Conservation (phyloP, 2,888 invertebrate species). For the Melikaiella ostensackeni region DNA sequence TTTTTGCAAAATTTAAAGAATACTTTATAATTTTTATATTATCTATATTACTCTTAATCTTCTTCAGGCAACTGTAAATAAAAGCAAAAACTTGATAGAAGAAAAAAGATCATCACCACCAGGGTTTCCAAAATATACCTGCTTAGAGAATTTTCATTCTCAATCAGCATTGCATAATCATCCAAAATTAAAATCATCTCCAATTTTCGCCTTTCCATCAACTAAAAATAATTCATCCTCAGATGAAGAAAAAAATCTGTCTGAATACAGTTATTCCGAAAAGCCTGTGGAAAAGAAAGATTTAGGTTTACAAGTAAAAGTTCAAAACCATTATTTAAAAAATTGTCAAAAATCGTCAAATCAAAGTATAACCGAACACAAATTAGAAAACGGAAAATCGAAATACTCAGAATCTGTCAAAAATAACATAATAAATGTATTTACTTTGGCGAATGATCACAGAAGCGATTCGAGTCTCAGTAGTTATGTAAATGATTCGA, state of each 20-base stretch:
- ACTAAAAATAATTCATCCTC: background rate
- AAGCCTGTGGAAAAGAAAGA: background rate
- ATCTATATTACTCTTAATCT: background rate
- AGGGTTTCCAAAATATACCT: background rate
- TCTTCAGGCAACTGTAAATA: background rate
- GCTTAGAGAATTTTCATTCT: background rate
- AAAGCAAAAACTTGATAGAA: background rate
- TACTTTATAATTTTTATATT: too few relatives aligned
- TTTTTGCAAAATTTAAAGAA: too few relatives aligned
- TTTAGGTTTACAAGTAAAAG: background rate
- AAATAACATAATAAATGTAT: constrained; percentile 14
- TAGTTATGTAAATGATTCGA: background rate
- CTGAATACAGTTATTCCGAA: background rate
- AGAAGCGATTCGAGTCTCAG: background rate
- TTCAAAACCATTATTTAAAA: background rate
- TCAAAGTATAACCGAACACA: background rate
- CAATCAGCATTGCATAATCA: background rate
- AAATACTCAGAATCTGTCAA: background rate
- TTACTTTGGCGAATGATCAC: background rate
- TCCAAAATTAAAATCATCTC: background rate
- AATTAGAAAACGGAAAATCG: background rate
- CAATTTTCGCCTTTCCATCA: too few relatives aligned
- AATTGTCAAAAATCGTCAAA: background rate
- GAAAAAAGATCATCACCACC: background rate
- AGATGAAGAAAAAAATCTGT: background rate